These are phyloP conservation scores for Megalonaias nervosa DNA, from an alignment of 1,140 invertebrate species.

Conservation along the genomic window DNA sequence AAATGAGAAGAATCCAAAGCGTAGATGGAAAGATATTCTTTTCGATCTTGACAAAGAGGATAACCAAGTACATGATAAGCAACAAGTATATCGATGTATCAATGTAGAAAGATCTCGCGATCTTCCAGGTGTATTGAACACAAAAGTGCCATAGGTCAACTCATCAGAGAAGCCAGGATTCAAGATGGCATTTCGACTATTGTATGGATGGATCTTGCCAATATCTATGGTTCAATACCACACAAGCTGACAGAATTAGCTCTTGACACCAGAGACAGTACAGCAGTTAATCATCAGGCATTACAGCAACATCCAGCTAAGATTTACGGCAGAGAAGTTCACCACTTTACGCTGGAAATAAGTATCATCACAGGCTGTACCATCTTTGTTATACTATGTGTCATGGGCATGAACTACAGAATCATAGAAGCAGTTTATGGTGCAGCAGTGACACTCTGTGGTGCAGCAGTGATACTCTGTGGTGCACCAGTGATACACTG, in stretches of 20 bases:
- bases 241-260: conserved; percentile 26
- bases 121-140: conserved; percentile 26
- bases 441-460: no score
- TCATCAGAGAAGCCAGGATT: conserved; percentile 17
- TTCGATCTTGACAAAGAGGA: conserved; percentile 4
- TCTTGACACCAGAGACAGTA: conserved; percentile 7
- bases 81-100: conserved; percentile 29
- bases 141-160: conserved; percentile 11
- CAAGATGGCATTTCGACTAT: conserved; percentile 16
- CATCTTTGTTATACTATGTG: conserved; percentile 13
- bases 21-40: background rate
- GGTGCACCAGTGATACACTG: no score
- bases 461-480: no score
- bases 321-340: conserved; percentile 26
- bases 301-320: conserved; percentile 10
- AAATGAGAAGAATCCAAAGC: no score
- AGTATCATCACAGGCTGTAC: conserved; percentile 28
- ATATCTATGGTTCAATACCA: conserved; percentile 12
- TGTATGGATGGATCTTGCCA: conserved; percentile 33
- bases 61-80: background rate
- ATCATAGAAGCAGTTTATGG: conserved; percentile 8
- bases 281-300: background rate
- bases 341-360: conserved; percentile 31
- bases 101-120: conserved; percentile 28
- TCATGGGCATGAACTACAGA: conserved; percentile 2